Base-by-base conservation (phyloP, 2,113 vertebrate genomes). In the Onychorhynchus coronatus region DNA sequence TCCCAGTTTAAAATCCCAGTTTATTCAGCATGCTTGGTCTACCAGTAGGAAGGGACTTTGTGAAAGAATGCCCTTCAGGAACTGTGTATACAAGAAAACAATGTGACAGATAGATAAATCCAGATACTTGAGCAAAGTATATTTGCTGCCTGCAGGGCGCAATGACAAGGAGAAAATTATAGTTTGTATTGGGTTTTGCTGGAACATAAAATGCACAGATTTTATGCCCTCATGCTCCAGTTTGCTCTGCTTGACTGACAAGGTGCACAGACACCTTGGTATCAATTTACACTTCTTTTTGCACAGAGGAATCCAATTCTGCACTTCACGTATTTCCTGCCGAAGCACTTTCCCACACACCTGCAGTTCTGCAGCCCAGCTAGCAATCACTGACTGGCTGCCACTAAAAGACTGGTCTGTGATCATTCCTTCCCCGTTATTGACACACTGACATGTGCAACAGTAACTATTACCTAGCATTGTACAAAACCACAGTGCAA, bases 161-260 rank as follows among this genome's bases (percentile, higher is more conserved):
- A 95, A 30, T 87, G 88, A 91, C 83, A 94, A 93, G 53, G 77
- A 85, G 86, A 93, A 96, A 93, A 96, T 93, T 93, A 86, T 88
- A 96, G 83, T 19, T 52, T 84, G 44, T 85, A 37, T 41, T 78
- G 91, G 68, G 68, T 81, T 91, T 91, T 93, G 46, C 49, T 58
- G 77, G 61, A 81, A 95, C 44, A 85, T 74, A 93, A 94, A 96
- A 81, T 33, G n/a, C 83, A 53, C 65, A 87, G 79, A 87, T 95
- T 94, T 94, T 78, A 84, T 88, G 37, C 53, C 41, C 28, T 93
- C 41, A 28, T 24, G 19, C 52, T 93, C 70, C 5, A 6, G 70
- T 53, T 90, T 87, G 52, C 73, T 94, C 31, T 93, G 83, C 79
- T 88, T 91, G 79, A 92, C 80, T 92, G 96, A 91, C 76, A 84